Percentiles rank a stretch among this genome's conserved stretches.
Evolutionary conservation across 1,140 invertebrate genomes (phyloP).

Genomic region (Drosophila sulfurigaster): DNA sequence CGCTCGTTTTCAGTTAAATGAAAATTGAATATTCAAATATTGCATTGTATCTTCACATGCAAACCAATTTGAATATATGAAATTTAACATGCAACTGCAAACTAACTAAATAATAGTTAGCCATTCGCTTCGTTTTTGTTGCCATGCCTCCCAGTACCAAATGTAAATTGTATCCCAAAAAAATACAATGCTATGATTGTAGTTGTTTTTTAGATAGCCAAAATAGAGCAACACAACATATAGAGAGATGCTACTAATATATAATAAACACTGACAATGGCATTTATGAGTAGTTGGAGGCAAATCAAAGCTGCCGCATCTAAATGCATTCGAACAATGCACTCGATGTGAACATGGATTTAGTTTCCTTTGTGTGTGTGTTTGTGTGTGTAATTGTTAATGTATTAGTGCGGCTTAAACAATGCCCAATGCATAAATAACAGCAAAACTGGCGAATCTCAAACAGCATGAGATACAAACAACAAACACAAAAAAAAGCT

Average conservation of each 20-base stretch:
- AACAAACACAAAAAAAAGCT: constrained; percentile 8
- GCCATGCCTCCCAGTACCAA: constrained; percentile 6
- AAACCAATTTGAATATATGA: constrained; percentile 43
- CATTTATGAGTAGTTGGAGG: constrained; percentile 56
- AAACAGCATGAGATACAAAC: constrained; percentile 15
- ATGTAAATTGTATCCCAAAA: constrained; percentile 3
- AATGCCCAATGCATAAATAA: constrained; percentile 80
- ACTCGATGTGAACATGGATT: constrained; percentile 15
- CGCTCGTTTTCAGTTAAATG: constrained; percentile 27
- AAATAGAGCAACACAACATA: constrained; percentile 28
- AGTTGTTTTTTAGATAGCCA: constrained; percentile 36
- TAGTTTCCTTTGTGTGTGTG: constrained; percentile 27
- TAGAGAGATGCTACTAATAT: constrained; percentile 4
- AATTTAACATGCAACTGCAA: constrained; percentile 25
- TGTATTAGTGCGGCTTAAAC: constrained; percentile 65
- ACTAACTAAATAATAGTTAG: constrained; percentile 37
- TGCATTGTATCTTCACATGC: constrained; percentile 31
- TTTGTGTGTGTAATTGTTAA: constrained; percentile 28
- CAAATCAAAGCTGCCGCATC: constrained; percentile 66
- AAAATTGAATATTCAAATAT: constrained; percentile 50
- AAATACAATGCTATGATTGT: constrained; percentile 11
- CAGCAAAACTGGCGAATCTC: constrained; percentile 44
- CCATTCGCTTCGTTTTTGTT: not conserved
- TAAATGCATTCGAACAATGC: constrained; percentile 60
- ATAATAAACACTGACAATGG: constrained; percentile 22